phyloP scores from a whole-genome alignment of 2,113 vertebrate genomes.

The Hipposideros armiger region DNA sequence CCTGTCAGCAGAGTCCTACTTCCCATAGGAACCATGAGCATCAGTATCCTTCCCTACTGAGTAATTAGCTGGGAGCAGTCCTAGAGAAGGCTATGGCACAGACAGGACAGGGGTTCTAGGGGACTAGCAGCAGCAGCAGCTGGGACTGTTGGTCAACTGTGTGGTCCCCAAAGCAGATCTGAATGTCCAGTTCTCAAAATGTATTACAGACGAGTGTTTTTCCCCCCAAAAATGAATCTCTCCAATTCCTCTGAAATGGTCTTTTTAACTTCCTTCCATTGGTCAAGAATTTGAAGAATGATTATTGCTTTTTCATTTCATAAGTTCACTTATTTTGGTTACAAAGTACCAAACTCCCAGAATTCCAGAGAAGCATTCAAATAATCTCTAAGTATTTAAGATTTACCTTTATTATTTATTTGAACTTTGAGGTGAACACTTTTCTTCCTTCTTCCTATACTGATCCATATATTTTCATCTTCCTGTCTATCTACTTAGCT shows the following conservation, averaged over 20 bases:
- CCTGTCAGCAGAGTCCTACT: not conserved
- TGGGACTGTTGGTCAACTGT: not conserved
- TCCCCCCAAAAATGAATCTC: no score
- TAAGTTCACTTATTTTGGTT: not conserved
- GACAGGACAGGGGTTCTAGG: no score
- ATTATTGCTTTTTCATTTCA: not conserved
- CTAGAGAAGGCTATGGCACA: not conserved
- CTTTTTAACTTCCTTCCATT: not conserved
- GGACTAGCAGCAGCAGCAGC: not conserved
- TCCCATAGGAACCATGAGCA: not conserved
- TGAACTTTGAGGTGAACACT: not conserved
- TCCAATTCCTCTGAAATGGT: not conserved
- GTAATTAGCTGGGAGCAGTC: not conserved
- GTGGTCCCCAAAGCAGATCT: not conserved
- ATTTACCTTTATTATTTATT: not conserved
- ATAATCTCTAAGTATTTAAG: not conserved
- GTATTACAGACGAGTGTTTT: not conserved
- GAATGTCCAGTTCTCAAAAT: not conserved
- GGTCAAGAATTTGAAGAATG: not conserved
- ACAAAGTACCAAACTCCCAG: not conserved
- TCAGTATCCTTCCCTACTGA: not conserved
- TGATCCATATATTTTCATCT: not conserved
- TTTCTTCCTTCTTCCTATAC: not conserved
- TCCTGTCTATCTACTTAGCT: not conserved
- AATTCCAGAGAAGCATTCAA: not conserved